Percentiles rank a stretch among this genome's conserved stretches.
phyloP scores from a whole-genome alignment of 1,140 invertebrate genomes.

The Meloidogyne exigua region DNA sequence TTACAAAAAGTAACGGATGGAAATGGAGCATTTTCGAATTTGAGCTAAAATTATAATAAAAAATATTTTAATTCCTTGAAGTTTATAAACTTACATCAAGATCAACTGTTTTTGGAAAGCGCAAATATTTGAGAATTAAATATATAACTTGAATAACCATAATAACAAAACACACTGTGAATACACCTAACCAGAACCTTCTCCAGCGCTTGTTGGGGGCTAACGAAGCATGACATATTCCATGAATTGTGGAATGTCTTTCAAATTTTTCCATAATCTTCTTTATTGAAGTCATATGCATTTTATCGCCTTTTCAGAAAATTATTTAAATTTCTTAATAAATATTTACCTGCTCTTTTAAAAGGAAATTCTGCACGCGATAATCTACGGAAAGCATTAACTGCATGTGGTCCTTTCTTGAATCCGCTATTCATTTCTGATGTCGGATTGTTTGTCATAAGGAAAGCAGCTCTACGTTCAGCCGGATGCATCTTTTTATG shows the following conservation, averaged over 20 bases:
- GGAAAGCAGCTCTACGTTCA: slow-evolving; percentile 24
- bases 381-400: slow-evolving; percentile 47
- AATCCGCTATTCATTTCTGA: background rate
- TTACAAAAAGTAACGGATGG: slow-evolving; percentile 63
- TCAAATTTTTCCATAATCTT: slow-evolving; percentile 49
- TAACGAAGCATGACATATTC: slow-evolving; percentile 54
- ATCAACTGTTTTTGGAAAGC: slow-evolving; percentile 60
- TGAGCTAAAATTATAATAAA: slow-evolving; percentile 49
- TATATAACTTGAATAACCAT: slow-evolving; percentile 56
- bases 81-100: slow-evolving; percentile 52
- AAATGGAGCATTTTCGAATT: slow-evolving; percentile 64
- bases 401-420: slow-evolving; percentile 35
- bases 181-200: slow-evolving; percentile 53
- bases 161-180: slow-evolving; percentile 51
- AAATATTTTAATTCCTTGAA: too few relatives aligned
- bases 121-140: slow-evolving; percentile 52
- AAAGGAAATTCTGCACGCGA: slow-evolving; percentile 49
- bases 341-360: slow-evolving; percentile 44
- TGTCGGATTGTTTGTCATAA: slow-evolving; percentile 23
- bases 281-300: slow-evolving; percentile 23
- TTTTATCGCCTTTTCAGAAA: slow-evolving; percentile 5
- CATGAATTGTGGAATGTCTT: slow-evolving; percentile 59
- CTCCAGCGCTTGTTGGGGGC: slow-evolving; percentile 46
- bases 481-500: slow-evolving; percentile 35
- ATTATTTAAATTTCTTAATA: background rate